A percentile compares a stretch with the other conserved stretches of the same genome.
phyloP scores from a whole-genome alignment of 1,140 invertebrate species.

The Drosophila navojoa region DNA sequence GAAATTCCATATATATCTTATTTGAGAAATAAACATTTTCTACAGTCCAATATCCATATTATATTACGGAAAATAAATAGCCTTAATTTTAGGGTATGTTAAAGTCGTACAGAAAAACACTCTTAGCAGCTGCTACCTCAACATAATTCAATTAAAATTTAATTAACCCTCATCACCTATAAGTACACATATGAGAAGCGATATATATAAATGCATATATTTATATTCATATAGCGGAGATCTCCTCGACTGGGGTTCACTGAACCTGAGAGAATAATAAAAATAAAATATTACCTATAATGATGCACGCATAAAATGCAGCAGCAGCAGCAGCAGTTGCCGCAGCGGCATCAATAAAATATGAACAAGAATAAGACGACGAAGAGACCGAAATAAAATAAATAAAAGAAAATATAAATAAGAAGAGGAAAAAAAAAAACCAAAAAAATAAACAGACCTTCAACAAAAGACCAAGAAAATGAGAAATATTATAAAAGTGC shows the following conservation, averaged over 20 bases:
- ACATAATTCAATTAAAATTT: conserved; percentile 40
- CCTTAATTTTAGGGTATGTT: no score
- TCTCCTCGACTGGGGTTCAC: conserved; percentile 44
- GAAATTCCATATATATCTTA: no score
- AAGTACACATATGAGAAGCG: not conserved
- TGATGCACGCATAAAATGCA: conserved; percentile 67
- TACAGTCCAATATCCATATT: no score
- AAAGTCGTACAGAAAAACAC: no score
- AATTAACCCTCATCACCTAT: conserved; percentile 42
- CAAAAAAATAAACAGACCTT: conserved; percentile 58
- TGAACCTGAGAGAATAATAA: conserved; percentile 54
- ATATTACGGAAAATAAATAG: no score
- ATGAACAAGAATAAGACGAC: conserved; percentile 39
- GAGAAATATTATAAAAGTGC: conserved; percentile 75
- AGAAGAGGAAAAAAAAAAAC: conserved; percentile 40
- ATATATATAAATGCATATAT: conserved; percentile 1
- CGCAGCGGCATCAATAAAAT: conserved; percentile 55
- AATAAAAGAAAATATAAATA: conserved; percentile 16
- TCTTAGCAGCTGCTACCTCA: not conserved
- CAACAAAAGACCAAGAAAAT: conserved; percentile 55
- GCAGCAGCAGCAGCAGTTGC: conserved; percentile 25
- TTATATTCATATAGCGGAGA: not conserved
- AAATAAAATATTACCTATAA: conserved; percentile 67
- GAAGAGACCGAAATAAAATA: conserved; percentile 6
- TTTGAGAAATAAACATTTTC: no score